Conservation (phyloP, 2,888 invertebrate species). For the Homarus gammarus region DNA sequence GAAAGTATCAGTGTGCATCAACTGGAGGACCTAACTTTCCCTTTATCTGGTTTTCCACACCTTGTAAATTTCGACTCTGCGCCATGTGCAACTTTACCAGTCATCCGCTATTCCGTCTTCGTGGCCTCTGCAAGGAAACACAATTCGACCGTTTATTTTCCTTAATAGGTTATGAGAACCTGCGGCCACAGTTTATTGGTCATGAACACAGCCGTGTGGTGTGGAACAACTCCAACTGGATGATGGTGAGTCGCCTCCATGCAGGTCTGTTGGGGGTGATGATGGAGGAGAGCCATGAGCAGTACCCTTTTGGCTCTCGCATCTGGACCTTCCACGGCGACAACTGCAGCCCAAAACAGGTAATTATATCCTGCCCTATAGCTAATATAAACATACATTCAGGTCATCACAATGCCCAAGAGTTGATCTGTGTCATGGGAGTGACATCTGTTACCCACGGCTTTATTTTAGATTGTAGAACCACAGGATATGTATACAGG, state of each 20-base stretch:
- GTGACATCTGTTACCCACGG: too few relatives aligned
- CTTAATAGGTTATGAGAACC: conserved; percentile 10
- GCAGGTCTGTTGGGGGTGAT: not conserved
- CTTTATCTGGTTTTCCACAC: not conserved
- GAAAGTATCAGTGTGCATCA: not conserved
- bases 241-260: conserved; percentile 6
- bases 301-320: conserved; percentile 18
- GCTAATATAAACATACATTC: too few relatives aligned
- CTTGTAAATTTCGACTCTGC: not conserved
- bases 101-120: not conserved
- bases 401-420: too few relatives aligned
- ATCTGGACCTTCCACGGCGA: conserved; percentile 3
- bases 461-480: too few relatives aligned
- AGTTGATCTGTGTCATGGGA: too few relatives aligned
- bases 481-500: too few relatives aligned
- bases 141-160: conserved; percentile 1
- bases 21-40: not conserved
- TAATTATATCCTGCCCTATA: too few relatives aligned
- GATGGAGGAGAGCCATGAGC: not conserved
- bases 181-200: not conserved
- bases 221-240: conserved; percentile 3
- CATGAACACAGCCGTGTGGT: not conserved
- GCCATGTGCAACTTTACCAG: not conserved
- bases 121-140: not conserved
- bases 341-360: not conserved